Percentiles rank a stretch among this genome's conserved stretches.
Evolutionary conservation across 2,888 invertebrate species (phyloP).

Genomic region (Pollenia griseotomentosa): DNA sequence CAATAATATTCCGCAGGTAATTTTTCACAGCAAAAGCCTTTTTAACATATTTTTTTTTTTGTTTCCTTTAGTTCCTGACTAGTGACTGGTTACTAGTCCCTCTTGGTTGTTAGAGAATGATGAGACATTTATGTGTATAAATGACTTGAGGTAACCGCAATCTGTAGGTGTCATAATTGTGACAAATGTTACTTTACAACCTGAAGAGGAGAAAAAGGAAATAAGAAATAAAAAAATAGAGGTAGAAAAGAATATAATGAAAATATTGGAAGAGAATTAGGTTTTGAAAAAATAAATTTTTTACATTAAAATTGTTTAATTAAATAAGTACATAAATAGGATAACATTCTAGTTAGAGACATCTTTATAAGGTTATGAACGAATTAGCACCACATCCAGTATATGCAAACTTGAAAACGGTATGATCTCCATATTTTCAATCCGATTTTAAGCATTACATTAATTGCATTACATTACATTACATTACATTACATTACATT

Average conservation of each 20-base stretch:
- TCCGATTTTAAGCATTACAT: too few species aligned
- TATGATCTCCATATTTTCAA: too few species aligned
- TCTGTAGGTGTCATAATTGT: slow-evolving; percentile 70
- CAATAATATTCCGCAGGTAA: slow-evolving; percentile 17
- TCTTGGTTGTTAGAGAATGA: slow-evolving; percentile 17
- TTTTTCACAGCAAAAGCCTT: slow-evolving; percentile 28
- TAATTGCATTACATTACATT: too few species aligned
- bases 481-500: too few species aligned
- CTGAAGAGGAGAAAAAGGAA: not conserved
- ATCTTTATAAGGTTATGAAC: too few species aligned
- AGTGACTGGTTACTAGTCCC: not conserved
- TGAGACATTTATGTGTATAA: slow-evolving; percentile 55
- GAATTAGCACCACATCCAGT: not conserved
- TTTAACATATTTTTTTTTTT: not conserved
- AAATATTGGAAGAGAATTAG: slow-evolving; percentile 32
- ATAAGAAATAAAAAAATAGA: not conserved
- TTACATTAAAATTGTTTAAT: slow-evolving; percentile 17
- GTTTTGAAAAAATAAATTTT: slow-evolving; percentile 29
- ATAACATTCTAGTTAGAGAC: not conserved
- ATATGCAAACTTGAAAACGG: too few species aligned
- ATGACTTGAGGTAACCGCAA: slow-evolving; percentile 67
- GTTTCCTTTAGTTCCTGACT: not conserved
- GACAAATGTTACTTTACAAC: slow-evolving; percentile 53
- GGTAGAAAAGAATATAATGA: not conserved
- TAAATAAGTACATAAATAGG: not conserved